Base-by-base conservation (phyloP, 2,888 invertebrate species). In the Notodonta ziczac region DNA sequence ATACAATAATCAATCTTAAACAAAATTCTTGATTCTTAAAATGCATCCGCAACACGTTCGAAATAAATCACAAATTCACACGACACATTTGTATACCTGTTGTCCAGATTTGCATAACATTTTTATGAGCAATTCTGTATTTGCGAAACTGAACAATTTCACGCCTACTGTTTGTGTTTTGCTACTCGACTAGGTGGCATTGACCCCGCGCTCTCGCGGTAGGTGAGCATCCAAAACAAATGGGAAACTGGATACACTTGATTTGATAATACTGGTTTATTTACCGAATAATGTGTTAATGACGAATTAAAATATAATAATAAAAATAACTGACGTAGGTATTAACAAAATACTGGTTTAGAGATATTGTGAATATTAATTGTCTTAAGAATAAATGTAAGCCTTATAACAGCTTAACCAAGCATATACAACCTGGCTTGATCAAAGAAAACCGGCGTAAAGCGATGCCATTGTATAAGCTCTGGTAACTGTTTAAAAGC, bases 211-310 rank as follows among this genome's bases (percentile, higher is more conserved):
- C 2, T n/a, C 16, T 16, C 50, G 16, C 16, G 9, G 16, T 16
- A 5, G 1, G n/a, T 14, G 48, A 50, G 0, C 13, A 12, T 48
- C 14, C 16, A 50, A 16, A 46, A 46, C 46, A 13, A 13, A 46
- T n/a, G 46, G 46, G 46, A n/a, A 50, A 50, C 50, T 50, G 50
- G 50, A 50, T 16, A 50, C 16, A 16, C 50, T 50, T 16, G 50
- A 50, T 46, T 46, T 46, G 5, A 46, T 46, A 10, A 46, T 46
- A 46, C 13, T n/a, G 46, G n/a, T 46, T 46, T 46, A n/a, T 46
- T 46, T 13, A 42, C 42, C 8, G 12, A 10, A 42, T 42, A 42
- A 12, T 42, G n/a, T 13, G 48, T 48, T 12, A 48, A 48, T 48
- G 48, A 48, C 48, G 9, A 42, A 42, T 42, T 10, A 9, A 42